These are phyloP conservation scores for Drosophila aff. DNA, from an alignment of 1,140 invertebrate genomes.

Conservation along the genomic window DNA sequence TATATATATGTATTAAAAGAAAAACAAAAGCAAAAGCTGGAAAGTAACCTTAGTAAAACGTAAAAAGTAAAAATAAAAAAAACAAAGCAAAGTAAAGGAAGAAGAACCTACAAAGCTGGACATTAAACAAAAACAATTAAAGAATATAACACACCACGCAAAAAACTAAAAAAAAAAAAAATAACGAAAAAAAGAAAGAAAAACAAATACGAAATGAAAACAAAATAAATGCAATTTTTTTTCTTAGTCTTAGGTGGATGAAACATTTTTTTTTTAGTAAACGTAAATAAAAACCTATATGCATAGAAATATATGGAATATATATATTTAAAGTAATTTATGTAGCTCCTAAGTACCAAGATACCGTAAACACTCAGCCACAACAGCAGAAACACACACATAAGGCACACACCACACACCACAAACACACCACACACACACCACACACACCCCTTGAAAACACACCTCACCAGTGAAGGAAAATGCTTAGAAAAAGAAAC, in stretches of 20 bases:
- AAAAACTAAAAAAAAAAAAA: constrained; percentile 12
- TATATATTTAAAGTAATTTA: constrained; percentile 67
- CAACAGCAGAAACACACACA: constrained; percentile 8
- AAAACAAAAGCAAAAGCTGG: constrained; percentile 19
- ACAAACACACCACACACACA: constrained; percentile 23
- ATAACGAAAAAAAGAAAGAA: constrained; percentile 38
- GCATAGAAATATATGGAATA: constrained; percentile 37
- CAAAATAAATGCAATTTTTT: constrained; percentile 64
- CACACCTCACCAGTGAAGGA: constrained; percentile 34
- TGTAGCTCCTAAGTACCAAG: constrained; percentile 73
- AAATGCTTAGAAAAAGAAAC: constrained; percentile 32
- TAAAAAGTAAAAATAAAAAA: constrained; percentile 9
- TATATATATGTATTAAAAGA: constrained; percentile 33
- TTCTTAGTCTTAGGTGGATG: constrained; percentile 75
- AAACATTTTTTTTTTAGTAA: constrained; percentile 74
- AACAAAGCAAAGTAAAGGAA: constrained; percentile 7
- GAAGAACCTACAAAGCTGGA: constrained; percentile 24
- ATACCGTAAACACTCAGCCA: constrained; percentile 53
- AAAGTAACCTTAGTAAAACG: constrained; percentile 60
- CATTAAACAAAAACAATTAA: constrained; percentile 12
- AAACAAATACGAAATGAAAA: constrained; percentile 12
- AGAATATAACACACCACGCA: constrained; percentile 13
- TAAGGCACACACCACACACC: background rate
- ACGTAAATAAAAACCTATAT: constrained; percentile 65
- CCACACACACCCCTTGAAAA: constrained; percentile 23